These are phyloP conservation scores for Coturnix japonica DNA, from an alignment of 2,113 vertebrate genomes.

Conservation along the genomic window DNA sequence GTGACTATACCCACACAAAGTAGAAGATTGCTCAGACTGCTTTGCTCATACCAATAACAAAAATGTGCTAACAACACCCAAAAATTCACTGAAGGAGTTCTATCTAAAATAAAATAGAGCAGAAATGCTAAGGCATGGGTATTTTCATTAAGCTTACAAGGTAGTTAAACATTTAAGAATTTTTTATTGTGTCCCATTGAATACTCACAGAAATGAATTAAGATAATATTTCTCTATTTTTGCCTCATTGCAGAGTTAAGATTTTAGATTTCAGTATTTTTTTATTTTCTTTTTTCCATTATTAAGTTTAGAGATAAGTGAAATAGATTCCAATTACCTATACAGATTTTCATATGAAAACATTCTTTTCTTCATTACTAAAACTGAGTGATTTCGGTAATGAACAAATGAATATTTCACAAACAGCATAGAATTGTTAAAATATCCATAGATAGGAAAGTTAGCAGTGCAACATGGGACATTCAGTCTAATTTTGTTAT, in stretches of 20 bases:
- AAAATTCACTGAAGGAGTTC: neutral
- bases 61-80: neutral
- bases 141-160: neutral
- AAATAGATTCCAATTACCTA: neutral
- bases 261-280: neutral
- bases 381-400: neutral
- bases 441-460: neutral
- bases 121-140: neutral
- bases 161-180: neutral
- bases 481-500: neutral
- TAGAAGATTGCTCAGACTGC: neutral
- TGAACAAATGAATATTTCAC: neutral
- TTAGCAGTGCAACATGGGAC: neutral
- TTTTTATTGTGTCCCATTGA: neutral
- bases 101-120: neutral
- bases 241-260: neutral
- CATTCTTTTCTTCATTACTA: neutral
- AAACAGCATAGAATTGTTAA: neutral
- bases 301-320: neutral
- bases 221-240: neutral
- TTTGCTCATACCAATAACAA: neutral
- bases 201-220: neutral
- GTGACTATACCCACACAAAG: neutral
- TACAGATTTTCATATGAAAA: neutral
- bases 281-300: neutral